Evolutionary conservation across 2,113 vertebrate species (phyloP).

Genomic region (Myxocyprinus asiaticus): DNA sequence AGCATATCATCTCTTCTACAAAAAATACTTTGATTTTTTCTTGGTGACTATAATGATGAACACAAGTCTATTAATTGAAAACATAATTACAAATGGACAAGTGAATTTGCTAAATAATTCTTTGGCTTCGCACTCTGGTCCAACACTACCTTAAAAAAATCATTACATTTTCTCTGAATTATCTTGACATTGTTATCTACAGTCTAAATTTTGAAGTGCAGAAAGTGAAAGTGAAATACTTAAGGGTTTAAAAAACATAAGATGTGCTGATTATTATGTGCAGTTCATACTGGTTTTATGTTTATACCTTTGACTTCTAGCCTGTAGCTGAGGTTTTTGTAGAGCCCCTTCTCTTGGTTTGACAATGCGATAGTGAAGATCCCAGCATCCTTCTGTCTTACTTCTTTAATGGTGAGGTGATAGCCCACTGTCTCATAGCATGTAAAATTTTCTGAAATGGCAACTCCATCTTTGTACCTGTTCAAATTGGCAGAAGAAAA

Average conservation of each 20-base stretch:
- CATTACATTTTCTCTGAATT: too few relatives aligned
- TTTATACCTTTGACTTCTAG: slow-evolving; percentile 79
- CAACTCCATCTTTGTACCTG: slow-evolving; percentile 86
- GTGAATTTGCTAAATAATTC: too few relatives aligned
- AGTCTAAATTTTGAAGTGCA: too few relatives aligned
- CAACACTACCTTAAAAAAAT: neutral
- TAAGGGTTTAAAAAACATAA: neutral
- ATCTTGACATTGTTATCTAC: too few relatives aligned
- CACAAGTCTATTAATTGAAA: too few relatives aligned
- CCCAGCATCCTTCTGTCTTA: slow-evolving; percentile 78
- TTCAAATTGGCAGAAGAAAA: slow-evolving; percentile 3
- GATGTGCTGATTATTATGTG: slow-evolving; percentile 9
- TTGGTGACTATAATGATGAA: too few relatives aligned
- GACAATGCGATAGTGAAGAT: slow-evolving; percentile 81
- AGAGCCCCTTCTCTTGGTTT: slow-evolving; percentile 68
- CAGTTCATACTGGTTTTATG: neutral
- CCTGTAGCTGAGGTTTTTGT: slow-evolving; percentile 80
- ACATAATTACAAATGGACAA: too few relatives aligned
- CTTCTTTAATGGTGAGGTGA: slow-evolving; percentile 75
- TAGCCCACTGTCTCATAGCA: slow-evolving; percentile 73
- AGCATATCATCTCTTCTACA: neutral
- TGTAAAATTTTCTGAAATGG: slow-evolving; percentile 75
- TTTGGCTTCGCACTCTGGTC: too few relatives aligned
- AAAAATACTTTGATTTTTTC: too few relatives aligned
- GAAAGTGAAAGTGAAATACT: too few relatives aligned